Percentiles rank a stretch among this genome's conserved stretches.
Evolutionary conservation across 2,113 vertebrate species (phyloP).

Genomic region (Theristicus caerulescens): DNA sequence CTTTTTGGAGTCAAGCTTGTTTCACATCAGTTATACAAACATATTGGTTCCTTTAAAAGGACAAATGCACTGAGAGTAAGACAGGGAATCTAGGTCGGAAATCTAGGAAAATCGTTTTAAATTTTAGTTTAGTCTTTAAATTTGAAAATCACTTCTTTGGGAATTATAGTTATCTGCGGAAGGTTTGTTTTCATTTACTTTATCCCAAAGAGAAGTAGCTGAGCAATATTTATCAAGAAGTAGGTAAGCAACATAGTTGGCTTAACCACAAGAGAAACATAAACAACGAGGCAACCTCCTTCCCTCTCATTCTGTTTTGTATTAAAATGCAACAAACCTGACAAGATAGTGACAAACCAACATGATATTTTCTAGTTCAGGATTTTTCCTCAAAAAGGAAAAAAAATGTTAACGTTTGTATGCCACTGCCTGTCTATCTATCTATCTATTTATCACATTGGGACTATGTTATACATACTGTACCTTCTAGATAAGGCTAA

Average conservation of each 20-base stretch:
- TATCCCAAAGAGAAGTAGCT: not conserved
- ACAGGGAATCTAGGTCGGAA: constrained; percentile 62
- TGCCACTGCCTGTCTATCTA: not conserved
- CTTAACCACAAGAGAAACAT: not conserved
- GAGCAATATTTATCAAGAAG: not conserved
- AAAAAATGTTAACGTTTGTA: not conserved
- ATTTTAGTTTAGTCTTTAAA: constrained; percentile 49
- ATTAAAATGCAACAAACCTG: constrained; percentile 33
- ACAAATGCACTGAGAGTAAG: constrained; percentile 72
- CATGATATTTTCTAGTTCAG: not conserved
- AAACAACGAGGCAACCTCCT: not conserved
- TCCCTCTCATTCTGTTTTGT: constrained; percentile 15
- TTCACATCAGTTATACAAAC: constrained; percentile 84
- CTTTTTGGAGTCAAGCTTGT: constrained; percentile 85
- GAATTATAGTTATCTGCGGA: constrained; percentile 16
- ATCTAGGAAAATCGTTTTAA: constrained; percentile 58
- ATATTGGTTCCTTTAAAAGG: constrained; percentile 83
- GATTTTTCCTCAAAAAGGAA: not conserved
- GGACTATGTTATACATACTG: not conserved
- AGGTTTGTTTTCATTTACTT: constrained; percentile 14
- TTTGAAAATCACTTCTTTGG: constrained; percentile 45
- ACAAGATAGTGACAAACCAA: constrained; percentile 33
- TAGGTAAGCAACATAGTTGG: not conserved
- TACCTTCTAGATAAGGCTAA: not conserved
- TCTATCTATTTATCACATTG: not conserved